A percentile compares a stretch with the other conserved stretches of the same genome.
Evolutionary conservation across 1,140 invertebrate genomes (phyloP).

Genomic region (Drosophila equinoxialis): DNA sequence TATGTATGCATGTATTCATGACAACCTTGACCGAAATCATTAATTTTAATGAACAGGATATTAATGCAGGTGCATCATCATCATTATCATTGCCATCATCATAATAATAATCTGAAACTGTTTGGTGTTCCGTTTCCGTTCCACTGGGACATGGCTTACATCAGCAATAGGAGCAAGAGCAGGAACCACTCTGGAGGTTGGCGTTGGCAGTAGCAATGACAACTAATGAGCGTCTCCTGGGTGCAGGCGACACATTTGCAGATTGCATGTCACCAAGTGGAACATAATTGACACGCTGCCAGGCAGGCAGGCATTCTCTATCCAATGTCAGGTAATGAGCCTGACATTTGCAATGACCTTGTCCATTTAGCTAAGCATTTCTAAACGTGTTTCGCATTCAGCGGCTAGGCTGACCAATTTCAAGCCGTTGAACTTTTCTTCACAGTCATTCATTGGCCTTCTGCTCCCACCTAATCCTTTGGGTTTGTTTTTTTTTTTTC

Average conservation of each 20-base stretch:
- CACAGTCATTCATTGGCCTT: not conserved
- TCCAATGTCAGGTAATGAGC: constrained; percentile 32
- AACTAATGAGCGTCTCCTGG: constrained; percentile 72
- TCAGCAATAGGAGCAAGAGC: not conserved
- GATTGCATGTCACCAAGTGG: constrained; percentile 45
- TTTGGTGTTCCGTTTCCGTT: constrained; percentile 5
- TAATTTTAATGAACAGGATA: constrained; percentile 74
- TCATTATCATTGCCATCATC: constrained; percentile 28
- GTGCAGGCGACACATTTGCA: constrained; percentile 46
- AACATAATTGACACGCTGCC: constrained; percentile 60
- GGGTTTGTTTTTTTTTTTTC: not conserved
- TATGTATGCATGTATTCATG: not conserved
- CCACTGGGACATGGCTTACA: constrained; percentile 26
- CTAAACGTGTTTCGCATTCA: constrained; percentile 25
- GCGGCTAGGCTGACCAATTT: constrained; percentile 38
- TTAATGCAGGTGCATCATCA: constrained; percentile 44
- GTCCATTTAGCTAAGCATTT: constrained; percentile 15
- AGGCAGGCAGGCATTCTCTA: constrained; percentile 17
- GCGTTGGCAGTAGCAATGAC: constrained; percentile 10
- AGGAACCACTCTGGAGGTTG: not conserved
- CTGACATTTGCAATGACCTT: constrained; percentile 63
- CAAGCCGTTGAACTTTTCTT: constrained; percentile 53
- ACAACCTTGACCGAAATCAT: constrained; percentile 55
- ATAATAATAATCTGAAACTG: constrained; percentile 7
- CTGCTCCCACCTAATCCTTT: not conserved